Evolutionary conservation across 2,888 invertebrate genomes (phyloP).

Genomic region (Bellardia bayeri): DNA sequence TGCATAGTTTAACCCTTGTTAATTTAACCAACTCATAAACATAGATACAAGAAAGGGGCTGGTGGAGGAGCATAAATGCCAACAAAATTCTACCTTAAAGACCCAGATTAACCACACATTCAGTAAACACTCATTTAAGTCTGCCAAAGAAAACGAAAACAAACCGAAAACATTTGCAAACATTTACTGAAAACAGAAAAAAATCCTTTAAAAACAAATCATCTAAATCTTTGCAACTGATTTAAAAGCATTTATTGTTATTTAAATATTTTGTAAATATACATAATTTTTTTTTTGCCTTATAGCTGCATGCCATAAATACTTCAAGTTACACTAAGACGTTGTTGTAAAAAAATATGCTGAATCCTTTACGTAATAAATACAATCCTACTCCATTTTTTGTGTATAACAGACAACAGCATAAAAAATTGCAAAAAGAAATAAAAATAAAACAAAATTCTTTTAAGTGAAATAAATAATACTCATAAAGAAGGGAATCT

Average conservation of each 20-base stretch:
- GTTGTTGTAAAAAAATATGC: constrained; percentile 39
- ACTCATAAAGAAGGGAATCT: constrained; percentile 12
- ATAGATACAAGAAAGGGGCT: not conserved
- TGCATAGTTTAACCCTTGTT: constrained; percentile 67
- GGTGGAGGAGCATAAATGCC: not conserved
- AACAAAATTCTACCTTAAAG: constrained; percentile 11
- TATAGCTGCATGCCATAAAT: constrained; percentile 57
- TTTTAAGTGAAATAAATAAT: constrained; percentile 17
- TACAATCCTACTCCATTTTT: constrained; percentile 1
- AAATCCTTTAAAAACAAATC: constrained; percentile 29
- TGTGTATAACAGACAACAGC: not conserved
- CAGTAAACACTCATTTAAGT: constrained; percentile 9
- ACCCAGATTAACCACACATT: constrained; percentile 13
- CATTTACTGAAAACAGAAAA: not conserved
- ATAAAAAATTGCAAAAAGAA: not conserved
- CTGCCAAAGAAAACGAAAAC: not conserved
- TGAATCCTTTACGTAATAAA: constrained; percentile 54
- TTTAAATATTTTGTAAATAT: constrained; percentile 70
- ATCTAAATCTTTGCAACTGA: constrained; percentile 69
- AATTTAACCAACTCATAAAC: constrained; percentile 38
- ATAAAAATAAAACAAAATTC: constrained; percentile 24
- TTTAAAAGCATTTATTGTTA: constrained; percentile 74
- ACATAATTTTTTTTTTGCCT: not conserved
- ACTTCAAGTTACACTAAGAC: constrained; percentile 39
- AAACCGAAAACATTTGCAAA: constrained; percentile 1